Base-by-base conservation (phyloP, 2,888 invertebrate species). In the Noctua pronuba region DNA sequence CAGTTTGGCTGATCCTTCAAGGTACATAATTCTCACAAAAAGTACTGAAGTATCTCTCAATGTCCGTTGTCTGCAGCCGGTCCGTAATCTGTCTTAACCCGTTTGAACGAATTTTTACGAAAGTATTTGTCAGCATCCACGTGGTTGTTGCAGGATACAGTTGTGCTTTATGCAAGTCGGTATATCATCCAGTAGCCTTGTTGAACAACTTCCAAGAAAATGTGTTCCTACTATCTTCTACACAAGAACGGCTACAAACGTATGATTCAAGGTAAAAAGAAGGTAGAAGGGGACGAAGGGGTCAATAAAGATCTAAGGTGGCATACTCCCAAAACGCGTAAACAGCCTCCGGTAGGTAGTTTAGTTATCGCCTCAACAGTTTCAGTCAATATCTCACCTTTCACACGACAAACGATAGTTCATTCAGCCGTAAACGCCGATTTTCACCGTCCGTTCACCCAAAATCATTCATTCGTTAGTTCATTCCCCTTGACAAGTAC, bases 361-460 rank as follows among this genome's bases (percentile, higher is more conserved):
- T 60, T 16, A 80, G 68, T 69, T 58, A 75, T 38, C 82, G 65
- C 80, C 16, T 75, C n/a, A 75, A 60, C 44, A 60, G 31, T n/a
- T 68, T 28, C 10, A n/a, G 52, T 65, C 49, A 75, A 76, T 68
- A 66, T 46, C 68, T 70, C 65, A 52, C 76, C 44, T 60, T 76
- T 52, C 35, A 78, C 70, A n/a, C 80, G 52, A 52, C 58, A 83
- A 73, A 35, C 52, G 41, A 52, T 52, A 69, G 58, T 52, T 73
- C 52, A 77, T 72, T 83, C 64, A 52, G 16, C 55, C 64, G 78
- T 83, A 52, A 83, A 83, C 83, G 24, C 66, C 66, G 69, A 46
- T 73, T 78, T 72, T 38, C 44, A 64, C 58, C 58, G 73, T 55
- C 62, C 60, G 11, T 44, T 31, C 1, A 21, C 18, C 66, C 66